Conservation (phyloP, 2,113 vertebrate species). For the Cavia porcellus region DNA sequence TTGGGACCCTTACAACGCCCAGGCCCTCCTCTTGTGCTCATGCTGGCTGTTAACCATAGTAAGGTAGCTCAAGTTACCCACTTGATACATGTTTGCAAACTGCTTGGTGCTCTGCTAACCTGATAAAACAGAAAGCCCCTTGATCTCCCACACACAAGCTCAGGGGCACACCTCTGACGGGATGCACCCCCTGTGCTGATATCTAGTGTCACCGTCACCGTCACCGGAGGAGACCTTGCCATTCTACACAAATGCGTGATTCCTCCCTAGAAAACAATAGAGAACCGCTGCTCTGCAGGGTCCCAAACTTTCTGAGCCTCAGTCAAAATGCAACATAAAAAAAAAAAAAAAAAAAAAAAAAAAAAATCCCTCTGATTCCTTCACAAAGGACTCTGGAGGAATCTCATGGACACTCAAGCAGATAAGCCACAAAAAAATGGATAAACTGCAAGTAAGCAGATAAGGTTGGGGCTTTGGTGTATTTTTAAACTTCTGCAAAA, state of each 20-base stretch:
- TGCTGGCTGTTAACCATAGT: background rate
- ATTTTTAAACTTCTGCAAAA: background rate
- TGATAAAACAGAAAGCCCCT: background rate
- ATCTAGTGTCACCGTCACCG: too few species aligned
- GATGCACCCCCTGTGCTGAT: background rate
- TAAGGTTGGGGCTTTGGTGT: background rate
- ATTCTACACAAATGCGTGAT: background rate
- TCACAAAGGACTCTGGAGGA: accelerated
- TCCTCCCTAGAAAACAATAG: background rate
- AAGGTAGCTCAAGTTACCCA: background rate
- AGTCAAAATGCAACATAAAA: background rate
- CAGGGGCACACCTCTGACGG: background rate
- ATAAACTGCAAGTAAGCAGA: background rate
- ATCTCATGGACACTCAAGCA: background rate
- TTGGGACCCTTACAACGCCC: accelerated
- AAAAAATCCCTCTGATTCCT: background rate
- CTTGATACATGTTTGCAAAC: background rate
- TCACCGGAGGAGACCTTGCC: background rate
- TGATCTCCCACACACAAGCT: too few species aligned
- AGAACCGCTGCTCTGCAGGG: background rate
- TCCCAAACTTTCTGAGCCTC: too few species aligned
- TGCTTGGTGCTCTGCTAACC: background rate
- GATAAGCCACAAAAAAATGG: background rate
- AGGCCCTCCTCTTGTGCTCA: background rate
- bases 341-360: too few species aligned